These are phyloP conservation scores for Drosophila asahinai DNA, from an alignment of 1,140 invertebrate species.

Conservation along the genomic window DNA sequence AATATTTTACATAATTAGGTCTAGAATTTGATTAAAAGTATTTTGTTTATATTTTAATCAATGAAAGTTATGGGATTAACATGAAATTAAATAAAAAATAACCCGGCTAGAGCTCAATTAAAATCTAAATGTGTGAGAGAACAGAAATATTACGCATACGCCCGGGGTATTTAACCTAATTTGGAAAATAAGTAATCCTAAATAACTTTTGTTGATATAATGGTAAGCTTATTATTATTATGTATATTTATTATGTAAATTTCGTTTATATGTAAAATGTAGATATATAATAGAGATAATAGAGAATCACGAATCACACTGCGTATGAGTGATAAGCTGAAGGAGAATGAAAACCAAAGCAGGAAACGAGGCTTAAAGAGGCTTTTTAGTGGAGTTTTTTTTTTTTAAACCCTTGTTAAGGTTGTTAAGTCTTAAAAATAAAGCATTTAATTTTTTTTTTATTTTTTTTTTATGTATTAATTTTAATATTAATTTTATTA, in stretches of 20 bases:
- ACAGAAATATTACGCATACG: conserved; percentile 22
- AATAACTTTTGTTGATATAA: too few relatives aligned
- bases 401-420: too few relatives aligned
- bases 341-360: not conserved
- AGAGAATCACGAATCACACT: too few relatives aligned
- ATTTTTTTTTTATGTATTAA: too few relatives aligned
- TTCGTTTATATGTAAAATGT: not conserved
- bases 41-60: not conserved
- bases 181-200: not conserved
- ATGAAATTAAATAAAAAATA: not conserved
- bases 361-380: not conserved
- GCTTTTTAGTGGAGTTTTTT: too few relatives aligned
- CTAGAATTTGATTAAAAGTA: too few relatives aligned
- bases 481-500: too few relatives aligned
- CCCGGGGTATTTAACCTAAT: not conserved
- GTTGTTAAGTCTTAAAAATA: too few relatives aligned
- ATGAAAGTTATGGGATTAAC: not conserved
- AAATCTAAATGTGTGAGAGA: accelerated
- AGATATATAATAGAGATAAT: too few relatives aligned
- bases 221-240: too few relatives aligned
- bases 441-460: too few relatives aligned
- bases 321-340: conserved; percentile 10
- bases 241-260: not conserved
- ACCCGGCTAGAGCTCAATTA: not conserved
- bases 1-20: too few relatives aligned